A percentile compares a stretch with the other conserved stretches of the same genome.
Conservation (phyloP, 2,113 vertebrate genomes). For the Poicephalus meyeri region DNA sequence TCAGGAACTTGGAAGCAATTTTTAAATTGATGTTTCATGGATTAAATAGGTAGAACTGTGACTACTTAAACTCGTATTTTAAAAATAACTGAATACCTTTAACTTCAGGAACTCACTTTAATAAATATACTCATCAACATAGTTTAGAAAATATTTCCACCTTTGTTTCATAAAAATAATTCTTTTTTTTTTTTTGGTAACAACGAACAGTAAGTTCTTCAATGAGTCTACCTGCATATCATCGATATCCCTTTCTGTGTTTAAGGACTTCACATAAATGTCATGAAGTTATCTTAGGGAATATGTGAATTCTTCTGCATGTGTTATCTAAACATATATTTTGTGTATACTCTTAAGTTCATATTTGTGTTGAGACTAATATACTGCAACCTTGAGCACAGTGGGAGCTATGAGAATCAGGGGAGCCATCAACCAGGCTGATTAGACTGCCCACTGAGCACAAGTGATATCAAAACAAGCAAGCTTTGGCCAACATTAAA, state of each 20-base stretch:
- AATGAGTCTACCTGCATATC: neutral
- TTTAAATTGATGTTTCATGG: conserved; percentile 52
- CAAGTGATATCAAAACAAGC: conserved; percentile 35
- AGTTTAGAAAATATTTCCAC: neutral
- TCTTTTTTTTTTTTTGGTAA: neutral
- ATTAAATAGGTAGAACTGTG: conserved; percentile 4
- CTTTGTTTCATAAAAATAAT: neutral
- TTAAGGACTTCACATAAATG: conserved; percentile 1
- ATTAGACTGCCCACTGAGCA: conserved; percentile 45
- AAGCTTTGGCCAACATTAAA: conserved; percentile 22
- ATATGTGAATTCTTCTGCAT: neutral
- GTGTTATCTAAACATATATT: conserved; percentile 41
- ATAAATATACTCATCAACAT: neutral
- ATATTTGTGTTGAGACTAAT: conserved; percentile 56
- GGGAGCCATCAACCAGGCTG: conserved; percentile 34
- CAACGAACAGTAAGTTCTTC: neutral
- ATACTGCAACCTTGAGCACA: conserved; percentile 64
- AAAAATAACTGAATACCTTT: neutral
- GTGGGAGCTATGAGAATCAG: conserved; percentile 28
- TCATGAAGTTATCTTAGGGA: neutral
- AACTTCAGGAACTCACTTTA: neutral
- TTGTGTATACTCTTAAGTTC: conserved; percentile 34
- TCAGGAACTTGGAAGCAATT: conserved; percentile 34
- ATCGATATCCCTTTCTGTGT: neutral
- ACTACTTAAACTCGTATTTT: neutral